These are phyloP conservation scores for Podocnemis expansa DNA, from an alignment of 2,113 vertebrate species.

Conservation along the genomic window DNA sequence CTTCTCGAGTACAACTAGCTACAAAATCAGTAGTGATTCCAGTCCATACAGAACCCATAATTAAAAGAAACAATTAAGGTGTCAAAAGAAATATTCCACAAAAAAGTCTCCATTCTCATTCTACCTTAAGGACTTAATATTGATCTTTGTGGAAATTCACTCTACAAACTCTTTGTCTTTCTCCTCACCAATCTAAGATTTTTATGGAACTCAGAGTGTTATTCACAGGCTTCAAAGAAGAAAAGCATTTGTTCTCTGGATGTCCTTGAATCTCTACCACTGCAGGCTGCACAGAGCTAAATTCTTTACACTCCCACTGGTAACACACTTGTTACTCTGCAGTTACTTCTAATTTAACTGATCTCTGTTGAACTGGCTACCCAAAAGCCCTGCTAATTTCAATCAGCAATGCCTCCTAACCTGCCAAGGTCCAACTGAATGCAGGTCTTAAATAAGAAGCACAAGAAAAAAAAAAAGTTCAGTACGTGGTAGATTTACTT, in stretches of 20 bases:
- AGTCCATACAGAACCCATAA: background rate
- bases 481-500: background rate
- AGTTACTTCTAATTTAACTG: background rate
- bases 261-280: background rate
- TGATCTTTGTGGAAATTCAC: background rate
- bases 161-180: background rate
- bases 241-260: background rate
- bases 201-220: background rate
- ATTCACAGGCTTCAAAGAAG: background rate
- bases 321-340: background rate
- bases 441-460: background rate
- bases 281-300: background rate
- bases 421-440: background rate
- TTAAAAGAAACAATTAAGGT: constrained; percentile 1
- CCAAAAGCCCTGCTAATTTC: background rate
- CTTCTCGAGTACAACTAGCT: background rate
- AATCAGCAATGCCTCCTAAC: background rate
- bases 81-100: constrained; percentile 46
- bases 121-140: constrained; percentile 16
- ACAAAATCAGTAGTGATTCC: background rate
- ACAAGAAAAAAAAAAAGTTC: background rate
- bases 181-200: background rate
- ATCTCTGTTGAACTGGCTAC: background rate
- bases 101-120: background rate
- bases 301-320: background rate